phyloP scores from a whole-genome alignment of 2,113 vertebrate genomes.

The Anser cygnoides region DNA sequence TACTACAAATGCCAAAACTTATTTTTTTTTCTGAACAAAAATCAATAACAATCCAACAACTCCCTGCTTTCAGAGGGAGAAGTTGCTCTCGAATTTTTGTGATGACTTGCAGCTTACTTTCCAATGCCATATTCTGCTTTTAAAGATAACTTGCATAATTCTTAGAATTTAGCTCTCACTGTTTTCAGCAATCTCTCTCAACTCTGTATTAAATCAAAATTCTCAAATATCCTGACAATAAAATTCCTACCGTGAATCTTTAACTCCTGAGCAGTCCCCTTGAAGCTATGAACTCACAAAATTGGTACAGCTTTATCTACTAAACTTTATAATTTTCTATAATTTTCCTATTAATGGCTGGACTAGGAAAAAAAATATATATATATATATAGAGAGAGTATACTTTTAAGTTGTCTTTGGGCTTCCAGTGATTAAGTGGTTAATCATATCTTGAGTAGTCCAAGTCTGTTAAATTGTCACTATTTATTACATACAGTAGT shows the following conservation, averaged over 20 bases:
- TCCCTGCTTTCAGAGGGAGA: not conserved
- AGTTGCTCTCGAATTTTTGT: not conserved
- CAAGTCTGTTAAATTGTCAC: not conserved
- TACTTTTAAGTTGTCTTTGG: not conserved
- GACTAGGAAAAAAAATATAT: not conserved
- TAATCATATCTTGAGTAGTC: not conserved
- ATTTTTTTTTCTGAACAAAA: not conserved
- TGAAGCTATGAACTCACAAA: not conserved
- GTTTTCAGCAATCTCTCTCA: not conserved
- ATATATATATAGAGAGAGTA: not conserved
- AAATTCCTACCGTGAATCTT: not conserved
- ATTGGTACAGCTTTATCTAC: not conserved
- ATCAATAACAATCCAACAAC: fast-evolving
- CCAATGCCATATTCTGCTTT: not conserved
- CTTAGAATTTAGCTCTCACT: not conserved
- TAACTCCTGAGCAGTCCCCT: not conserved
- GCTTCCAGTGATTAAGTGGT: not conserved
- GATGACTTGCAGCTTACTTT: not conserved
- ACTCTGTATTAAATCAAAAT: not conserved
- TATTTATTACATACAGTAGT: not conserved
- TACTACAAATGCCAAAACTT: fast-evolving
- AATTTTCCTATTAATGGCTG: not conserved
- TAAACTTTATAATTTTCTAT: not conserved
- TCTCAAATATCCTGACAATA: not conserved
- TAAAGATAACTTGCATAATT: not conserved